Base-by-base conservation (phyloP, 2,888 invertebrate genomes). In the Melipona beecheii region DNA sequence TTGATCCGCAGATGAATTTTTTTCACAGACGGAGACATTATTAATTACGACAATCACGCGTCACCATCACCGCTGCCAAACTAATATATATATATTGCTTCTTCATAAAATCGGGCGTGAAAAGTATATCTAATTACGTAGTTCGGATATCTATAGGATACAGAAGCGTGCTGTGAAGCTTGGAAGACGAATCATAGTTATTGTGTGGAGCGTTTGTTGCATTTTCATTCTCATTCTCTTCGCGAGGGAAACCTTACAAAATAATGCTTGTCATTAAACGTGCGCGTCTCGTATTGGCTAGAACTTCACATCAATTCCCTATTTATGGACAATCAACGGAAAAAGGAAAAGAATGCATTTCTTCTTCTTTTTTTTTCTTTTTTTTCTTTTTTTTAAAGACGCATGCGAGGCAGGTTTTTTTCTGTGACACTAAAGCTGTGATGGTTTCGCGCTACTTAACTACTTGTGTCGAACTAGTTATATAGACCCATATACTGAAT, bases 401-500 rank as follows among this genome's bases (percentile, higher is more conserved):
- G 49, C 56, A 64, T 60, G 69, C 80, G 58, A 69, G 83, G 64
- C 62, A 68, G 78, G 58, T 70, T 36, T 54, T 50, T n/a, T 71
- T 56, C 71, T 52, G 72, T 69, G 56, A 81, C n/a, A 75, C 73
- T 74, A 86, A 43, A 81, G 84, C 88, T 86, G 85, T 89, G 89
- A 90, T 88, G 87, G 87, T 86, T 86, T 83, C 85, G 88, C 87
- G 85, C 84, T 89, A 87, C 86, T 91, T 87, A 89, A 89, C 91
- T 92, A 92, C 88, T 71, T 87, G 90, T 87, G 83, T 91, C 91
- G 85, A 92, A 90, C 92, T 93, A 93, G 90, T 92, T 91, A 92
- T 91, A 92, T 87, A 93, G 90, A 91, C 89, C 91, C 64, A 54
- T 65, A 9, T 92, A 93, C 93, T 92, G 93, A 93, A 93, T 93